Evolutionary conservation across 2,888 invertebrate genomes (phyloP), one percentile per base, ranked within the genome.

Genomic region (Gastrophysa polygoni): DNA sequence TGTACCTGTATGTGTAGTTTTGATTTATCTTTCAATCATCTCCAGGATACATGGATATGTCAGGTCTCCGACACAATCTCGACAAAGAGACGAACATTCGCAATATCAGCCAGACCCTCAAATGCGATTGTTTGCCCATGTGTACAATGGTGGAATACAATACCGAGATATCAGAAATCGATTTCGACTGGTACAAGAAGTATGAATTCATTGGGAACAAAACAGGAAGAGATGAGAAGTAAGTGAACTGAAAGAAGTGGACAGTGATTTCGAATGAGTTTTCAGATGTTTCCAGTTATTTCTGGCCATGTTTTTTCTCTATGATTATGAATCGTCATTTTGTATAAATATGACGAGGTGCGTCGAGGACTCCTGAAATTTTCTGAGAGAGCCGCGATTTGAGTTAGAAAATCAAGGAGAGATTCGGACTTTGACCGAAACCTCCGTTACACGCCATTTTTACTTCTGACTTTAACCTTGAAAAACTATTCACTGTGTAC

Each of bases 101-200:
- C n/a, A 55, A 68, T 21, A 43, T 63, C 38, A 59, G 61, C 29
- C 29, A 51, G 14, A 54, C 54, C 18, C 16, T 59, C 11, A 78
- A 79, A 48, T 82, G 82, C 64, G 69, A 78, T 34, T 83, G 82
- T 65, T 64, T 81, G 24, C 81, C 80, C 5, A 73, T 81, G 57
- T 82, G 82, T 65, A 76, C 79, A 2, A 77, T 78, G 24, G 64
- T 82, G 6, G 70, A 75, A 7, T 82, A 81, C 69, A 77, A 78
- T 32, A 75, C 76, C 1, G 81, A 82, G 71, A 80, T 78, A 3
- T 80, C 81, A 8, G 80, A 82, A 70, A 77, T 80, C 3, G 73
- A 77, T 49, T 79, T 73, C 61, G 71, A 76, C 59, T 77, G 72
- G 74, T 66, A 57, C 14, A 68, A 66, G 29, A 64, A 64, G 44